Percentiles rank a stretch among this genome's conserved stretches.
These are phyloP conservation scores for Beris morrisii DNA, from an alignment of 2,888 invertebrate genomes.

Conservation along the genomic window DNA sequence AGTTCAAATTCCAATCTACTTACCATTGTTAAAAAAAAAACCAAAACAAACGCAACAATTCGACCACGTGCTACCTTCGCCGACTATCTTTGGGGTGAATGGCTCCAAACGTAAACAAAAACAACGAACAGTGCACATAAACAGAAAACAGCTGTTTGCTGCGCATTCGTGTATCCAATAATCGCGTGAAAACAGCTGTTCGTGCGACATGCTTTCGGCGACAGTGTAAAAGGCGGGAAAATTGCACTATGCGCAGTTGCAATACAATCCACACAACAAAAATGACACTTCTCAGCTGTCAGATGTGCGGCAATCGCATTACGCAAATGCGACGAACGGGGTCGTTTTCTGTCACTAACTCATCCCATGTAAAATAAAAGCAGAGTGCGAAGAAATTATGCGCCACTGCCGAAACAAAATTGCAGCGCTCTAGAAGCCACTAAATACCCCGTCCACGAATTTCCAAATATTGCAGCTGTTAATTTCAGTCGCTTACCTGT, in stretches of 20 bases:
- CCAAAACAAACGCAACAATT: too few species aligned
- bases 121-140: conserved; percentile 11
- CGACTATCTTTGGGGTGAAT: background rate
- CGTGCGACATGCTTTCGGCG: background rate
- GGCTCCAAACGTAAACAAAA: conserved; percentile 15
- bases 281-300: conserved; percentile 16
- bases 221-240: background rate
- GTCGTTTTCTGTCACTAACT: too few species aligned
- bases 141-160: conserved; percentile 5
- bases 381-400: too few species aligned
- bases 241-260: conserved; percentile 3
- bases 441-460: too few species aligned
- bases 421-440: too few species aligned
- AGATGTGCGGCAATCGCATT: background rate
- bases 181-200: background rate
- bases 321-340: background rate
- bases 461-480: conserved; percentile 6
- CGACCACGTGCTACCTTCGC: too few species aligned
- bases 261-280: conserved; percentile 23
- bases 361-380: too few species aligned
- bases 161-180: background rate
- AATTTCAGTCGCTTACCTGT: conserved; percentile 41
- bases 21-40: too few species aligned
- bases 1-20: too few species aligned
- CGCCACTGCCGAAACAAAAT: too few species aligned